A percentile compares a stretch with the other conserved stretches of the same genome.
These are phyloP conservation scores for Euzetes globulus DNA, from an alignment of 2,888 invertebrate genomes.

Conservation along the genomic window DNA sequence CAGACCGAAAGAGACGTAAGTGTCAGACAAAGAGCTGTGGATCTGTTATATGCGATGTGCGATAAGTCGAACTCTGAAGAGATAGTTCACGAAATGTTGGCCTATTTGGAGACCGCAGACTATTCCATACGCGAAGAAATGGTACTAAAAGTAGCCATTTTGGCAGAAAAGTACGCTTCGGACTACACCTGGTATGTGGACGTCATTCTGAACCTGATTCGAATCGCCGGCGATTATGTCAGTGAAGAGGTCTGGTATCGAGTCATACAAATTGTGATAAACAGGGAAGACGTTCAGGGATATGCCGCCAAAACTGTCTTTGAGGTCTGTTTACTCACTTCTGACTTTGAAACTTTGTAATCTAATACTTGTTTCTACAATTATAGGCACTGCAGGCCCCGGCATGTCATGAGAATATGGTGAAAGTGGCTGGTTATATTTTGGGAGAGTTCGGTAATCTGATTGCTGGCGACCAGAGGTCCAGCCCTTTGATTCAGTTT, in stretches of 20 bases:
- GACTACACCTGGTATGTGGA: conserved; percentile 97
- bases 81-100: conserved; percentile 98
- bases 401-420: conserved; percentile 99
- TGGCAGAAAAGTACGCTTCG: conserved; percentile 98
- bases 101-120: conserved; percentile 97
- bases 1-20: conserved; percentile 96
- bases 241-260: conserved; percentile 98
- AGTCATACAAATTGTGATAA: conserved; percentile 98
- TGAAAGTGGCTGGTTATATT: conserved; percentile 98
- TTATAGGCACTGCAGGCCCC: conserved; percentile 84
- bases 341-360: background rate
- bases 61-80: conserved; percentile 98
- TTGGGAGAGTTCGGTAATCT: conserved; percentile 98
- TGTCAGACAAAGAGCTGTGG: conserved; percentile 94
- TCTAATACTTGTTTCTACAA: conserved; percentile 14
- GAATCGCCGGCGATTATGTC: conserved; percentile 99
- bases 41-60: conserved; percentile 98
- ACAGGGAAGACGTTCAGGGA: conserved; percentile 97
- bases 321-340: conserved; percentile 57
- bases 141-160: conserved; percentile 98
- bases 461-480: conserved; percentile 95
- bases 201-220: conserved; percentile 94
- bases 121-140: conserved; percentile 99
- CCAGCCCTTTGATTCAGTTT: conserved; percentile 95
- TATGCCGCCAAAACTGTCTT: conserved; percentile 99